Evolutionary conservation across 30 jellyfish, hydroid and myxozoan genomes (phyloP), one percentile per base, ranked within the genome.

Genomic region (Pseudorhiza aurosa): DNA sequence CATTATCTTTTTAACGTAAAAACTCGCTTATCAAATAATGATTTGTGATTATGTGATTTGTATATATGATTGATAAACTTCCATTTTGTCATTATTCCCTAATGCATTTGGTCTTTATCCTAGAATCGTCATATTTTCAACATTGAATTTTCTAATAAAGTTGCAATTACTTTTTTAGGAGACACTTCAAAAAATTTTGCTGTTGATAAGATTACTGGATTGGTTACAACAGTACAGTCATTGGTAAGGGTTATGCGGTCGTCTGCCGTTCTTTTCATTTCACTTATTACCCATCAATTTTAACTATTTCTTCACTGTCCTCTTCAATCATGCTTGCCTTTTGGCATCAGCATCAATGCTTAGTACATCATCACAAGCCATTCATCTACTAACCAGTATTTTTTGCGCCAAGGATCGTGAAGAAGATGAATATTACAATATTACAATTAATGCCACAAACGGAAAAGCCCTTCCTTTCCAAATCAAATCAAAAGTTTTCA

Each of bases 321-420:
- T n/a, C n/a, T n/a, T n/a, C n/a, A n/a, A n/a, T n/a, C n/a, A n/a
- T n/a, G n/a, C n/a, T n/a, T n/a, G n/a, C n/a, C n/a, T n/a, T n/a
- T n/a, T n/a, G n/a, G n/a, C n/a, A n/a, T n/a, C n/a, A n/a, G n/a
- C n/a, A n/a, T n/a, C n/a, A n/a, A n/a, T n/a, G n/a, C n/a, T n/a
- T n/a, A n/a, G n/a, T n/a, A n/a, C n/a, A n/a, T n/a, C n/a, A n/a
- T n/a, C n/a, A n/a, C n/a, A n/a, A n/a, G n/a, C n/a, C n/a, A n/a
- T n/a, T n/a, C n/a, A n/a, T n/a, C n/a, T n/a, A n/a, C n/a, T n/a
- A n/a, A n/a, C n/a, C n/a, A n/a, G n/a, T n/a, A n/a, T n/a, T n/a
- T n/a, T n/a, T 53, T 21, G n/a, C 4, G 24, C 24, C 36, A 39
- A 78, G 90, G 90, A 78, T 63, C 58, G 90, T 2, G 90, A 78